Percentiles rank a stretch among this genome's conserved stretches.
These are phyloP conservation scores for Telenomus remus DNA, from an alignment of 1,140 invertebrate species.

Conservation along the genomic window DNA sequence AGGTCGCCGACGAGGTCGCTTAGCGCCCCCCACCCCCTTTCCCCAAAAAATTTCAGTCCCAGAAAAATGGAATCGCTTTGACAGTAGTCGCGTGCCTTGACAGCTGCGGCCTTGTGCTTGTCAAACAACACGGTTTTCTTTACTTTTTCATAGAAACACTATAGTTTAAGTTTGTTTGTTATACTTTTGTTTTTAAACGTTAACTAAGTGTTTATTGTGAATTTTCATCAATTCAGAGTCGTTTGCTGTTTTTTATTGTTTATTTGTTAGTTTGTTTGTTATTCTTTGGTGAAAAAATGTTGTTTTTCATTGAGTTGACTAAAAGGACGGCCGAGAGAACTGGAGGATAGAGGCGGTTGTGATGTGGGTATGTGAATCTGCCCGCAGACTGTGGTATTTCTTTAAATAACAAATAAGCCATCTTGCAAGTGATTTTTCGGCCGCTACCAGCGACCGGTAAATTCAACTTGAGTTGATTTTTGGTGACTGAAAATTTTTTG, in stretches of 20 bases:
- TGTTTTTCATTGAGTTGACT: not conserved
- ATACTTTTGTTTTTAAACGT: too few species aligned
- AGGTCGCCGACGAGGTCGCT: constrained; percentile 1
- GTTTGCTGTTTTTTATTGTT: too few species aligned
- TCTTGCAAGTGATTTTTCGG: constrained; percentile 26
- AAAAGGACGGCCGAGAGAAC: not conserved
- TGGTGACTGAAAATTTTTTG: constrained; percentile 1
- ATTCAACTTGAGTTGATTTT: constrained; percentile 19
- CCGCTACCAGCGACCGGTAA: constrained; percentile 41
- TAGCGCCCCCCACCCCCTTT: not conserved
- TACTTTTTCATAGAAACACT: too few species aligned
- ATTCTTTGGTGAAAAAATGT: not conserved
- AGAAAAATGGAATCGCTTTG: not conserved
- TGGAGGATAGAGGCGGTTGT: not conserved
- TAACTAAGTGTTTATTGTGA: too few species aligned
- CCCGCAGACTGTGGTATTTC: not conserved
- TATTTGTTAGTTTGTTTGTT: not conserved
- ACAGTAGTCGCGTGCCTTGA: not conserved
- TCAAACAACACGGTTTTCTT: too few species aligned
- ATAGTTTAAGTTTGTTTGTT: too few species aligned
- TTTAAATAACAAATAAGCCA: too few species aligned
- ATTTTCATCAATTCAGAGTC: too few species aligned
- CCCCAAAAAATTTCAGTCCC: not conserved
- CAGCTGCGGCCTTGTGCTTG: too few species aligned
- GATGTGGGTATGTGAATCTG: not conserved